Evolutionary conservation across 1,140 invertebrate genomes (phyloP), one percentile per base, ranked within the genome.

Genomic region (Habropoda laboriosa): DNA sequence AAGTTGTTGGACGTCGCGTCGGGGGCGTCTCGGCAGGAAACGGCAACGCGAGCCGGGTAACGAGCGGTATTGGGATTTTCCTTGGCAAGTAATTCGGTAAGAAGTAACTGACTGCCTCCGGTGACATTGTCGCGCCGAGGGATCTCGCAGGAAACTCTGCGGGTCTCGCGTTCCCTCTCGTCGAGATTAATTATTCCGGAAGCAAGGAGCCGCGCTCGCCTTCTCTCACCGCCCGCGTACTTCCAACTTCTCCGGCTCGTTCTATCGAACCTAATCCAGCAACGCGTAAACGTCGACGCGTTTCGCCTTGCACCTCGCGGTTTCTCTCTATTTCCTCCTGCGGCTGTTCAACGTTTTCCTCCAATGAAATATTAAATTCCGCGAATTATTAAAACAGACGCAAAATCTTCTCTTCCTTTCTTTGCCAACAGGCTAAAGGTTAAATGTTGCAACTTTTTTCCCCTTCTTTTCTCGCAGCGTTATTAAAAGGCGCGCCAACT

Each of bases 151-250:
- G 64, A 68, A 74, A 76, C 63, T 73, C 66, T n/a, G 64, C 57
- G 53, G 42, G 24, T 47, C 67, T 63, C 45, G 40, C 66, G 73
- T 77, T 88, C 81, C 70, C 85, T 86, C 90, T 87, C 86, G 86
- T 89, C 86, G 89, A 91, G 89, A 92, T 92, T 92, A 92, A 92
- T 91, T 92, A 91, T 91, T 88, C 80, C 79, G 71, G 88, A 81
- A 88, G 88, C 87, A 80, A 90, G 80, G 85, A 85, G 71, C 47
- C 60, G 57, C 35, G 61, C 66, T 1, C 18, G n/a, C n/a, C n/a
- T n/a, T n/a, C n/a, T n/a, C n/a, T n/a, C 81, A 38, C 49, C 57
- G 38, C 40, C n/a, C 74, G 55, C 63, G 47, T 47, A 63, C 71
- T 67, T 68, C 73, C 77, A 86, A 87, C 81, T 89, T 85, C 81